A percentile compares a stretch with the other conserved stretches of the same genome.
phyloP scores from a whole-genome alignment of 35 echinoderm and acorn worm species.

The Lytechinus pictus region DNA sequence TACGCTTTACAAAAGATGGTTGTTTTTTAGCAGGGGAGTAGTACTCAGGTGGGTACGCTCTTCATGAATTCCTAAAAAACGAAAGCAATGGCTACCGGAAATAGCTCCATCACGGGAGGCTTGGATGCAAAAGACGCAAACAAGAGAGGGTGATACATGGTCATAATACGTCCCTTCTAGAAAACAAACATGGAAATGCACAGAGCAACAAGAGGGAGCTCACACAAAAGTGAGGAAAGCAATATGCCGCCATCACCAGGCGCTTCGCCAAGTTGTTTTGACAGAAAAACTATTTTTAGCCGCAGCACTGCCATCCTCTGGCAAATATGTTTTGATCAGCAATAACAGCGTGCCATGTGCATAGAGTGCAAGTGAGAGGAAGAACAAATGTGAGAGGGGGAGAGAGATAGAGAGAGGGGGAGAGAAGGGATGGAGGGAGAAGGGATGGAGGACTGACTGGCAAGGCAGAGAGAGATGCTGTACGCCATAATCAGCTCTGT shows the following conservation, averaged over 20 bases:
- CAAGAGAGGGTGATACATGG: not conserved
- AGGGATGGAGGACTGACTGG: not conserved
- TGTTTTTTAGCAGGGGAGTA: not conserved
- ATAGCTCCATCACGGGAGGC: not conserved
- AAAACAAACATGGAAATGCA: conserved; percentile 23
- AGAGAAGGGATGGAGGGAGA: not conserved
- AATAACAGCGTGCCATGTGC: conserved; percentile 25
- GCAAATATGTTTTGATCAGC: conserved; percentile 57
- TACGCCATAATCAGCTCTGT: conserved; percentile 1
- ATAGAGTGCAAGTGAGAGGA: not conserved
- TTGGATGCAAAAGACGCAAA: not conserved
- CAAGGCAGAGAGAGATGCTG: not conserved
- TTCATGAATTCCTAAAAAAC: not conserved
- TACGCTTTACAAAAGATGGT: not conserved
- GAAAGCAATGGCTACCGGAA: not conserved
- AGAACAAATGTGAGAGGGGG: not conserved
- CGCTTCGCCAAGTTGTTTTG: conserved; percentile 49
- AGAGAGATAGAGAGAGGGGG: not conserved
- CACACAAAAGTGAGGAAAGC: conserved; percentile 41
- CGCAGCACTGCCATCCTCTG: conserved; percentile 17
- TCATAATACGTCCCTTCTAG: not conserved
- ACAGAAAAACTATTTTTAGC: conserved; percentile 58
- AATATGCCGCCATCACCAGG: conserved; percentile 55
- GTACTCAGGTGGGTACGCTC: not conserved
- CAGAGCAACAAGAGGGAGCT: conserved; percentile 20